Evolutionary conservation across 2,113 vertebrate genomes (phyloP).

Genomic region (Paradoxurus hermaphroditus): DNA sequence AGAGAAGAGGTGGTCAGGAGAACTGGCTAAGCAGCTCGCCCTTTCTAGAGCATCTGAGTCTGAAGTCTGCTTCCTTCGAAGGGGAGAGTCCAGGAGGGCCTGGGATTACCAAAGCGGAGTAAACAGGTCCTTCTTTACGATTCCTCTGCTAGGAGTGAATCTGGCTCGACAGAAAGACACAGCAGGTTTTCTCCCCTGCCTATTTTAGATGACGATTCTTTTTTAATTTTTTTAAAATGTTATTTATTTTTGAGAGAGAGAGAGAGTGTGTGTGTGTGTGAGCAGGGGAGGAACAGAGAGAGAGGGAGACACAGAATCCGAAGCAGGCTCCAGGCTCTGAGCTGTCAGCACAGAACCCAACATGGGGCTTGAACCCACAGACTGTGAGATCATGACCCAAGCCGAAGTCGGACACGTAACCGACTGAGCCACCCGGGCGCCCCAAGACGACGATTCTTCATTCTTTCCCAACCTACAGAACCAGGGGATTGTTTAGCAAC

Average conservation of each 20-base stretch:
- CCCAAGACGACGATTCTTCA: not conserved
- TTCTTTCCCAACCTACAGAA: not conserved
- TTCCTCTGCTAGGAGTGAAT: not conserved
- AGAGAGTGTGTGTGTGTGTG: too few species aligned
- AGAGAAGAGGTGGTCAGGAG: not conserved
- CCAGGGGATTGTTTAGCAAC: not conserved
- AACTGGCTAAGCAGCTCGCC: not conserved
- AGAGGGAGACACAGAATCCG: too few species aligned
- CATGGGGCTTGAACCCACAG: too few species aligned
- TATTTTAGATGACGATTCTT: not conserved
- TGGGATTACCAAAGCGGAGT: not conserved
- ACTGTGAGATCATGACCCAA: too few species aligned
- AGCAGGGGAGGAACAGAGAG: too few species aligned
- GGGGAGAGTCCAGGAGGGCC: not conserved
- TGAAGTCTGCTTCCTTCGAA: not conserved
- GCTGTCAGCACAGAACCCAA: too few species aligned
- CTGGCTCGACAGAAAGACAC: not conserved
- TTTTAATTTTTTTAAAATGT: too few species aligned
- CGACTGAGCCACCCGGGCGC: too few species aligned
- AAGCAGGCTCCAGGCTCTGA: too few species aligned
- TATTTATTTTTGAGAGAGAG: too few species aligned
- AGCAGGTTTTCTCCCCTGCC: not conserved
- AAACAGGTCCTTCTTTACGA: not conserved
- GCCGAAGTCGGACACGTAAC: too few species aligned
- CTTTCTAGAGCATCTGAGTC: not conserved